Base-by-base conservation (phyloP, 2,797 vertebrate species). In the Naso thynnoides region DNA sequence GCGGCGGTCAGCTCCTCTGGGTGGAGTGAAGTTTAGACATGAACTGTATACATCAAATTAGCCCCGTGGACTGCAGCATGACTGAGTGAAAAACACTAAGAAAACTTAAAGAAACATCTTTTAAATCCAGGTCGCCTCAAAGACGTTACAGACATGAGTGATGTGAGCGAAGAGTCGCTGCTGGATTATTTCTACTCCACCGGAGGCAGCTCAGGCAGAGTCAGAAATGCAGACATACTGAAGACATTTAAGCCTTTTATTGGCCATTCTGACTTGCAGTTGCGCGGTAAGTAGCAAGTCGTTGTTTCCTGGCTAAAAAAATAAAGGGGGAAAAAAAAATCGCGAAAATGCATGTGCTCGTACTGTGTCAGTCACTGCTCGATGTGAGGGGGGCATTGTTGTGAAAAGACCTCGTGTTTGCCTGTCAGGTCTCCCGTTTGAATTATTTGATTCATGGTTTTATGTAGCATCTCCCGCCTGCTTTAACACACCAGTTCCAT, bases 211-310 rank as follows among this genome's bases (percentile, higher is more conserved):
- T 81, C 91, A 2, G 90, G 85, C 83, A 93, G 91, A 87, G 94
- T 95, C 8, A 91, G 60, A 85, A 95, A 96, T 21, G 88, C 94
- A 48, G 94, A 95, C 0, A 74, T 96, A 18, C 79, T 95, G 72
- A 93, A 69, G 87, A 94, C 87, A 18, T 96, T 92, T 81, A 95
- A 94, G 81, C 91, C 92, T 16, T 94, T 94, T 53, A 94, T 95
- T 72, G 94, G 91, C 73, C 94, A 95, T 73, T 81, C 59, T 71
- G 94, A 95, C 87, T 21, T 81, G 81, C 91, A 93, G 42, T 36
- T 94, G 1, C 94, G 95, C 24, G 94, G 95, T 95, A 76, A 95
- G 95, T 94, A 86, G 33, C 53, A 15, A 16, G 53, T 8, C 29
- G 1, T n/a, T 8, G 24, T 6, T 1, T 55, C 23, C 1, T 18